phyloP scores from a whole-genome alignment of 2,113 vertebrate genomes.

The Pungitius pungitius region DNA sequence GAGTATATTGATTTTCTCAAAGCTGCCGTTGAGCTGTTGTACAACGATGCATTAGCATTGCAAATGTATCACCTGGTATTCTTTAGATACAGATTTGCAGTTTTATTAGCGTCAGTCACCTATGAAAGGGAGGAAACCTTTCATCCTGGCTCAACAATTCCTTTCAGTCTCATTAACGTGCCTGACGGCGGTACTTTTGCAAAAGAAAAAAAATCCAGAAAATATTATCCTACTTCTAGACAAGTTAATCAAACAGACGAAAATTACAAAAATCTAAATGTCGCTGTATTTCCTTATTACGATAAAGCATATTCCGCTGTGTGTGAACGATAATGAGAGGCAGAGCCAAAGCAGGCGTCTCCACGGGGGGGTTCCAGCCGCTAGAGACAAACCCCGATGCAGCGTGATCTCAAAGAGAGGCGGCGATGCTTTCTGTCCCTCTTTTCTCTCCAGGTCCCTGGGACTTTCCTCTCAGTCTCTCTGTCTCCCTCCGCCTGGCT shows the following conservation, averaged over 20 bases:
- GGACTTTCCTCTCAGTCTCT: constrained; percentile 10
- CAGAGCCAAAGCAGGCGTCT: constrained; percentile 24
- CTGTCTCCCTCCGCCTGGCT: constrained; percentile 43
- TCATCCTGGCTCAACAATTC: background rate
- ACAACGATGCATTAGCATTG: background rate
- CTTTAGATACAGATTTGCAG: background rate
- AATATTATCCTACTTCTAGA: background rate
- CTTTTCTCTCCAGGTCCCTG: background rate
- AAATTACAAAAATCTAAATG: constrained; percentile 10
- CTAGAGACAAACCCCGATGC: constrained; percentile 16
- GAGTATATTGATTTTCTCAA: background rate
- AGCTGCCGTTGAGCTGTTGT: background rate
- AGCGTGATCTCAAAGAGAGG: constrained; percentile 34
- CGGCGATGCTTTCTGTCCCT: constrained; percentile 1
- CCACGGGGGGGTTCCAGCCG: constrained; percentile 26
- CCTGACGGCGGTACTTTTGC: background rate
- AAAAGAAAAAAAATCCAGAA: background rate
- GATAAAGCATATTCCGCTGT: constrained; percentile 12
- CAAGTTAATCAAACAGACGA: background rate
- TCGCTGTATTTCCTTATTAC: constrained; percentile 38
- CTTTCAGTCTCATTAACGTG: background rate
- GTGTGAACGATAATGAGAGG: constrained; percentile 46
- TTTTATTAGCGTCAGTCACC: background rate
- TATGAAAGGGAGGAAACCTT: background rate
- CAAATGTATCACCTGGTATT: background rate